Base-by-base conservation (phyloP, 2,113 vertebrate species). In the Rhinolophus sinicus region DNA sequence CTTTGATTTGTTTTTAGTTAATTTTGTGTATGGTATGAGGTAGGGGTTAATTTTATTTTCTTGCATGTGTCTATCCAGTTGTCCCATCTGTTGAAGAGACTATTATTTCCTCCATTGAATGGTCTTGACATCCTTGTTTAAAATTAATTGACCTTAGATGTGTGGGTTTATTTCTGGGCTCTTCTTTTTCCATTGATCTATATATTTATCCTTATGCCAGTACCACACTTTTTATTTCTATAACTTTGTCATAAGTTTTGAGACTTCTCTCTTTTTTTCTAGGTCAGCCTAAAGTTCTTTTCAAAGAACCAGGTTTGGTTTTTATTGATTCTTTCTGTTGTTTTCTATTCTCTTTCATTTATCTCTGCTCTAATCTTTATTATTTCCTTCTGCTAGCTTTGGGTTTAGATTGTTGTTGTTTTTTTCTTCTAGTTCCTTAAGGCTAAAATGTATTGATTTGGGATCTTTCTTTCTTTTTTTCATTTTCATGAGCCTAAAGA, bases 141-240 rank as follows among this genome's bases (percentile, higher is more conserved):
- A 81, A 92, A 90, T 78, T 44, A 88, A 47, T 88, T 95, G 28
- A 84, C 14, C 16, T 28, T 54, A 30, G 24, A 35, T 67, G 5
- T 76, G 54, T 65, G n/a, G n/a, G 40, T 95, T 90, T 93, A 47
- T 81, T 84, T 88, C 60, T 97, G 70, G 50, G 75, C 11, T 78
- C 56, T 35, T 83, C 35, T 88, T 80, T 70, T 89, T 6, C 16
- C 7, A 12, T 56, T 87, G 35, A 65, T 70, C 11, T 88, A 1
- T 83, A n/a, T 97, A 56, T 78, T 19, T 88, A 7, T 70, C n/a
- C 47, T 54, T 77, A 76, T 56, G 40, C 40, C 40, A 44, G 26
- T 90, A n/a, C 52, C 14, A 65, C 26, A 52, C 72, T 93, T 80
- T 85, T 75, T 10, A 87, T 86, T 93, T 86, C 35, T 80, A 6